phyloP scores from a whole-genome alignment of 2,797 vertebrate species.

The Jordanella pulchra region DNA sequence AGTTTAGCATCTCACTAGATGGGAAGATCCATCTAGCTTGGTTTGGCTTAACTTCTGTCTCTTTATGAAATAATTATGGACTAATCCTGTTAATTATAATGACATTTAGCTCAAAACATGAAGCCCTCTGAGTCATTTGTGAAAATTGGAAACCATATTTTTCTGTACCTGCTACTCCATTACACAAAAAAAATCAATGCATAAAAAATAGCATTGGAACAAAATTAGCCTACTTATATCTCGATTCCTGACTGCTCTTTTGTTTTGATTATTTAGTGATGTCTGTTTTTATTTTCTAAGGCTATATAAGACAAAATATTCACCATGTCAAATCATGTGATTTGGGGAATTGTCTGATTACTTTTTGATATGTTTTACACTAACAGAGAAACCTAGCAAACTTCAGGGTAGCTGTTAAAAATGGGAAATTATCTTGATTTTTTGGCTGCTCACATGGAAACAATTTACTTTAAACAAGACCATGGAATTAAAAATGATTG shows the following conservation, averaged over 20 bases:
- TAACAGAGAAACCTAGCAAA: background rate
- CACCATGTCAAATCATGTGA: background rate
- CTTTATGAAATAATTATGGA: too few species aligned
- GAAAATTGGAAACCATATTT: background rate
- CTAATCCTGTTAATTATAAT: background rate
- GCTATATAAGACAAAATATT: background rate
- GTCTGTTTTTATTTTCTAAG: background rate
- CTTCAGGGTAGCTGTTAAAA: background rate
- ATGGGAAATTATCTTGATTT: background rate
- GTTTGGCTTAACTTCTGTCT: background rate
- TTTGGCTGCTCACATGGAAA: background rate
- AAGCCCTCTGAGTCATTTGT: background rate
- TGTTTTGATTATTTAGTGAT: background rate
- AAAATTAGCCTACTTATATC: conserved; percentile 19
- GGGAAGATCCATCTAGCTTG: background rate
- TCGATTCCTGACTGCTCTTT: background rate
- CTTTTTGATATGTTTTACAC: background rate
- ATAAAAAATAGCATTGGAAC: background rate
- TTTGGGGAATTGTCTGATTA: background rate
- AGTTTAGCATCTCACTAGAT: background rate
- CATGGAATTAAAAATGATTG: background rate
- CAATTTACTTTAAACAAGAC: conserved; percentile 3
- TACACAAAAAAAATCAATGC: background rate
- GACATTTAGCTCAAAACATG: background rate
- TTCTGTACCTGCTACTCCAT: background rate